Evolutionary conservation across 2,888 invertebrate genomes (phyloP).

Genomic region (Lutraria lutraria): DNA sequence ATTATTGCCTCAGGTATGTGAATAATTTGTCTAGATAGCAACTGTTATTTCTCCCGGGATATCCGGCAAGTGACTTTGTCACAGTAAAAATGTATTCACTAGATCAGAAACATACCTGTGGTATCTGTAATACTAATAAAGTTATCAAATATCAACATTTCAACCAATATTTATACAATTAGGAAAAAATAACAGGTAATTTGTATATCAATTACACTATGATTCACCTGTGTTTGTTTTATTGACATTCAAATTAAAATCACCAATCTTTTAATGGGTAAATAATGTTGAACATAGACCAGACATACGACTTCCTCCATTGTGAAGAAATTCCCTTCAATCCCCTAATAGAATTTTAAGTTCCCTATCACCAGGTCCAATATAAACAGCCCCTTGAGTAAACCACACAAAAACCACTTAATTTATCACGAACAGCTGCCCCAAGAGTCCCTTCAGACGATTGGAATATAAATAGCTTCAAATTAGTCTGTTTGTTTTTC

Average conservation of each 20-base stretch:
- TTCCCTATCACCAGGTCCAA: conserved; percentile 36
- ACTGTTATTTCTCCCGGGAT: no score
- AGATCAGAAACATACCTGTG: no score
- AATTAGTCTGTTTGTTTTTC: conserved; percentile 21
- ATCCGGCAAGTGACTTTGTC: no score
- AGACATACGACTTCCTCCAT: not conserved
- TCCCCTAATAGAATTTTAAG: not conserved
- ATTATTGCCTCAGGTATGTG: no score
- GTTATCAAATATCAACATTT: not conserved
- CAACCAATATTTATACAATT: not conserved
- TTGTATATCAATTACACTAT: not conserved
- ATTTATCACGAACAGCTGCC: conserved; percentile 39
- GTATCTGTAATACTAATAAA: no score
- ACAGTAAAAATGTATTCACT: no score
- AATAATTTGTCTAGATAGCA: no score
- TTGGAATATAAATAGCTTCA: conserved; percentile 6
- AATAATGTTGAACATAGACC: conserved; percentile 16
- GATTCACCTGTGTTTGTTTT: conserved; percentile 12
- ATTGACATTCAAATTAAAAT: conserved; percentile 8
- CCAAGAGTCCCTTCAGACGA: not conserved
- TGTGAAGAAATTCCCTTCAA: not conserved
- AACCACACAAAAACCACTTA: conserved; percentile 41
- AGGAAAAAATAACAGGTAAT: not conserved
- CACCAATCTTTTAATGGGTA: not conserved
- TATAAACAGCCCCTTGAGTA: conserved; percentile 48